A percentile compares a stretch with the other conserved stretches of the same genome.
Evolutionary conservation across 2,113 vertebrate species (phyloP).

Genomic region (Cephalopholis sonnerati): DNA sequence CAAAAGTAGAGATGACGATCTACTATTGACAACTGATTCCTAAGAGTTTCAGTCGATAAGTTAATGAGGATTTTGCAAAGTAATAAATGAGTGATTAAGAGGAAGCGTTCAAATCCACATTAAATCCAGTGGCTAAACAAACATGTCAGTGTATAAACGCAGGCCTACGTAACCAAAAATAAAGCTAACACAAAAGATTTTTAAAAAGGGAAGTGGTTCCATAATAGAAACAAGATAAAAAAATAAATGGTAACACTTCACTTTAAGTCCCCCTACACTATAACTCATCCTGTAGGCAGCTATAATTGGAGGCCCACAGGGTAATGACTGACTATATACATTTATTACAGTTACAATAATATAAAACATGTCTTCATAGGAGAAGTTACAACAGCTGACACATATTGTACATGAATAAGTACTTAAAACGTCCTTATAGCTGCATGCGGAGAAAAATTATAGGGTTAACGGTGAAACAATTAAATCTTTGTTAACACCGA

Average conservation of each 20-base stretch:
- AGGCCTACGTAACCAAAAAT: neutral
- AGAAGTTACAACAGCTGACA: neutral
- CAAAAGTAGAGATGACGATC: neutral
- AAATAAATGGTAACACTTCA: neutral
- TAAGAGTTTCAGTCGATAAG: neutral
- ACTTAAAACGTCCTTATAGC: neutral
- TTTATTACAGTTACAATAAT: neutral
- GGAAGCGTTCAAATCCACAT: neutral
- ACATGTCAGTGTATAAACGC: neutral
- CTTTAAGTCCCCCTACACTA: too few species aligned
- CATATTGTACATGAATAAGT: neutral
- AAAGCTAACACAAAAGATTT: neutral
- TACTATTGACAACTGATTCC: neutral
- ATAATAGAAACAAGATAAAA: neutral
- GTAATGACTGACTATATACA: neutral
- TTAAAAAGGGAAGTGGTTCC: neutral
- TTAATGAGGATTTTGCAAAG: neutral
- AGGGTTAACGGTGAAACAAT: neutral
- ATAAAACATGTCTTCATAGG: neutral
- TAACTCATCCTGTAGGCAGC: neutral
- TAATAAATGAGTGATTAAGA: neutral
- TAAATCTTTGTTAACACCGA: neutral
- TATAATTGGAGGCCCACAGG: too few species aligned
- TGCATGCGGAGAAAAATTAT: neutral
- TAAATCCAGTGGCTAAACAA: neutral